phyloP scores from a whole-genome alignment of 2,113 vertebrate genomes.

The Lepus timidus region DNA sequence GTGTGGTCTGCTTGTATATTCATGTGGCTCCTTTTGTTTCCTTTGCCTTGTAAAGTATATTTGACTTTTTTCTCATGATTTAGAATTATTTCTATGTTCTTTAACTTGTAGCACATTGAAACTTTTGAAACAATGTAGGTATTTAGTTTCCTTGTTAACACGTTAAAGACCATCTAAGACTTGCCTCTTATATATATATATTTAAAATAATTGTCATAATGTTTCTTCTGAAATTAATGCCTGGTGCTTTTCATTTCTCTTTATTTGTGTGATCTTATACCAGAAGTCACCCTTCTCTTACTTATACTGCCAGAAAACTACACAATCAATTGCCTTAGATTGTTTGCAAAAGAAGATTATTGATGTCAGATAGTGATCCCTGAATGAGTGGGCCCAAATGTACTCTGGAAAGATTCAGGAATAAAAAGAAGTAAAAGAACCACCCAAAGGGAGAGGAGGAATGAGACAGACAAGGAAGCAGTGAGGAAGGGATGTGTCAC shows the following conservation, averaged over 20 bases:
- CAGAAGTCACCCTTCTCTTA: background rate
- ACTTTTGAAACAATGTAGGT: background rate
- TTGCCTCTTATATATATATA: background rate
- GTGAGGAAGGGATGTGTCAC: background rate
- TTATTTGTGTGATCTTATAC: background rate
- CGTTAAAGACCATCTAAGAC: background rate
- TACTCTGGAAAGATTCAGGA: background rate
- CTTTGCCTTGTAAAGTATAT: background rate
- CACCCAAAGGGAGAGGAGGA: background rate
- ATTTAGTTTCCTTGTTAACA: constrained; percentile 33
- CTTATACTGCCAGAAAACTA: background rate
- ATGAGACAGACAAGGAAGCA: background rate
- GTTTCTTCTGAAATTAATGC: background rate
- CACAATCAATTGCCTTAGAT: background rate
- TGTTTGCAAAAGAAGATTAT: background rate
- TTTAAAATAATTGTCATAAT: background rate
- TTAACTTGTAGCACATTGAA: background rate
- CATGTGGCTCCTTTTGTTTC: background rate
- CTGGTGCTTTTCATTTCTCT: background rate
- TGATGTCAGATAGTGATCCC: background rate
- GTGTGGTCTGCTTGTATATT: background rate
- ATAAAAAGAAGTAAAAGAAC: background rate
- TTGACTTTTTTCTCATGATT: background rate
- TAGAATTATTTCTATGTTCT: background rate
- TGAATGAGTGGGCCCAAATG: background rate